Evolutionary conservation across 2,888 invertebrate species (phyloP), one percentile per base, ranked within the genome.

Genomic region (Hypomecis atomaria): DNA sequence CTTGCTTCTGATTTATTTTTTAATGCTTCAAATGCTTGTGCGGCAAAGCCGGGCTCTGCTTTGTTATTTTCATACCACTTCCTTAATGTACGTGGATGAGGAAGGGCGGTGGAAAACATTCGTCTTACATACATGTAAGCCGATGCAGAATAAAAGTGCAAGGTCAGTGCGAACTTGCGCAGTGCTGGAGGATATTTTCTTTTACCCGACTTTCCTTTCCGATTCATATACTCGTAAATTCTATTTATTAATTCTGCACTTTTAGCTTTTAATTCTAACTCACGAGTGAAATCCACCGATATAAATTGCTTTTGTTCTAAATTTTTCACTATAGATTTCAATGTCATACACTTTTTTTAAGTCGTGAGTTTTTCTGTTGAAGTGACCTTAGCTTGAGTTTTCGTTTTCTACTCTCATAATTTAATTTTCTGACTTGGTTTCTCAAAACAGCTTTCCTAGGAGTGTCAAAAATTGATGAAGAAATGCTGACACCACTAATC

Each of bases 121-220:
- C 64, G 57, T 43, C 73, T 47, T 1, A 72, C 63, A 43, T 70
- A 71, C 48, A 69, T 67, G 45, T 70, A 70, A 0, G 62, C 71
- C 23, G 65, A 59, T 33, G 66, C 47, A 43, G 72, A 72, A 66
- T 67, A 71, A 48, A 55, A 71, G 58, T 73, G 62, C n/a, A 75
- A 53, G 4, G 71, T 67, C 7, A 75, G 59, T 38, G 74, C 72
- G 65, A 74, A 75, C 54, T 67, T 69, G 42, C 72, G 58, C 23
- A 74, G 60, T 38, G 63, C 65, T 40, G 66, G 42, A 53, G 73
- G 53, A 65, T 67, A 71, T 44, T 50, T 38, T 37, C 6, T 11
- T 50, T 50, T 50, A 38, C n/a, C 38, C 38, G 37, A 54, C 59
- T 64, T 57, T 13, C 11, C 66, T 54, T 65, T 36, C 55, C 34